These are phyloP conservation scores for Pogonomyrmex californicus DNA, from an alignment of 1,140 invertebrate genomes.

Conservation along the genomic window DNA sequence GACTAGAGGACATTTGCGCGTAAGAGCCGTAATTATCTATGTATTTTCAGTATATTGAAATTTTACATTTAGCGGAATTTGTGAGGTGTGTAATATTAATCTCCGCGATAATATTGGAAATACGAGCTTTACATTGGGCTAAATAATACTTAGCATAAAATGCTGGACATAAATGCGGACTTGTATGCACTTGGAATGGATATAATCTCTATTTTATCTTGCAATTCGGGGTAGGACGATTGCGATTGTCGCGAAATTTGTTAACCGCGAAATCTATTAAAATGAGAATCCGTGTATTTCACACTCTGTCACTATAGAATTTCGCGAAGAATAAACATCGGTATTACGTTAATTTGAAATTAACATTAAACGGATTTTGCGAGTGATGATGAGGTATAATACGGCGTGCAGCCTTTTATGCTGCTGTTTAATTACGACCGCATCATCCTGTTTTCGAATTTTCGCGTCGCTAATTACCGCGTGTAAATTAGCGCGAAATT, in stretches of 20 bases:
- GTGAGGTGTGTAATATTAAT: not conserved
- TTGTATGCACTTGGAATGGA: not conserved
- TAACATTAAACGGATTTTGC: slow-evolving; percentile 58
- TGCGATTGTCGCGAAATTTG: slow-evolving; percentile 33
- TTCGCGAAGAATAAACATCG: slow-evolving; percentile 51
- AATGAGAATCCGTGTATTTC: slow-evolving; percentile 7
- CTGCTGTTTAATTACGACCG: slow-evolving; percentile 56
- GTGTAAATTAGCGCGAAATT: slow-evolving; percentile 54
- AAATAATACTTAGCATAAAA: slow-evolving; percentile 34
- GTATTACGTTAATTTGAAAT: slow-evolving; percentile 59
- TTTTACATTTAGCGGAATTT: not conserved
- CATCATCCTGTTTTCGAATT: slow-evolving; percentile 37
- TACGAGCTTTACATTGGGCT: not conserved
- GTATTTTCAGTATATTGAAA: not conserved
- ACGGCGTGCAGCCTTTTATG: slow-evolving; percentile 46
- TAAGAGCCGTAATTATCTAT: not conserved
- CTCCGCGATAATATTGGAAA: not conserved
- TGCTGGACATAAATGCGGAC: not conserved
- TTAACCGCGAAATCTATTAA: slow-evolving; percentile 50
- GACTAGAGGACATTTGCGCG: not conserved
- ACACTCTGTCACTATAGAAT: slow-evolving; percentile 3
- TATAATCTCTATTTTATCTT: slow-evolving; percentile 38
- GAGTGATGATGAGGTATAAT: slow-evolving; percentile 54
- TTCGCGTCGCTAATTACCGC: slow-evolving; percentile 50
- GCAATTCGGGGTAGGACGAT: not conserved